phyloP scores from a whole-genome alignment of 2,888 invertebrate species.

The Tiphia femorata region DNA sequence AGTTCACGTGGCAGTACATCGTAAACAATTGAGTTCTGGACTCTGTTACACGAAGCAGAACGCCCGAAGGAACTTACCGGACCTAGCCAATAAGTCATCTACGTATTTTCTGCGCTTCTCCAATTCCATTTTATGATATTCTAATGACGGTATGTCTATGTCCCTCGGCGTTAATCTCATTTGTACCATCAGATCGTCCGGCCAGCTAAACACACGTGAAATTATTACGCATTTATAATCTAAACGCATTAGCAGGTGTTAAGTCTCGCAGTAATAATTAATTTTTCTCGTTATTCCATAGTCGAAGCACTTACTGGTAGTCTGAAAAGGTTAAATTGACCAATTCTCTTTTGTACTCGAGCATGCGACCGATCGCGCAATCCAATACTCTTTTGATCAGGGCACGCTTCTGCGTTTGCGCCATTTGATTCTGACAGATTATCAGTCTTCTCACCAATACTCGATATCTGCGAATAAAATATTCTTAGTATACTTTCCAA shows the following conservation, averaged over 20 bases:
- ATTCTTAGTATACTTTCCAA: neutral
- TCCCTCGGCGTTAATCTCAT: slow-evolving; percentile 78
- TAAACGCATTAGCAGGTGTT: slow-evolving; percentile 3
- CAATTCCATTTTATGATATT: too few relatives aligned
- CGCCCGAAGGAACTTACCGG: too few relatives aligned
- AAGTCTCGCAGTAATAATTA: too few relatives aligned
- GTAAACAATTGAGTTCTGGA: too few relatives aligned
- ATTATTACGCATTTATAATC: too few relatives aligned
- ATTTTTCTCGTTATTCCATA: too few relatives aligned
- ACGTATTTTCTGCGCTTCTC: too few relatives aligned
- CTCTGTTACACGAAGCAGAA: too few relatives aligned
- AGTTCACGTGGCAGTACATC: too few relatives aligned
- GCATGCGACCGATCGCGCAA: slow-evolving; percentile 72
- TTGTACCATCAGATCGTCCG: slow-evolving; percentile 79
- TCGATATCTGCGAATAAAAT: slow-evolving; percentile 50
- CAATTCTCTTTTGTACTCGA: slow-evolving; percentile 73
- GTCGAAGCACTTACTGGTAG: too few relatives aligned
- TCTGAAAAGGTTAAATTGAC: slow-evolving; percentile 74
- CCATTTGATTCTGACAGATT: slow-evolving; percentile 75
- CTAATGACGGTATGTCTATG: slow-evolving; percentile 75
- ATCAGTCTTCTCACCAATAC: slow-evolving; percentile 67
- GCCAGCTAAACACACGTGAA: slow-evolving; percentile 72
- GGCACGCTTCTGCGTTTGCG: slow-evolving; percentile 74
- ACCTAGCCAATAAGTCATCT: too few relatives aligned
- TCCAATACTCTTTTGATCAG: slow-evolving; percentile 74